Conservation (phyloP, 2,888 invertebrate species). For the Heliconius hortense region DNA sequence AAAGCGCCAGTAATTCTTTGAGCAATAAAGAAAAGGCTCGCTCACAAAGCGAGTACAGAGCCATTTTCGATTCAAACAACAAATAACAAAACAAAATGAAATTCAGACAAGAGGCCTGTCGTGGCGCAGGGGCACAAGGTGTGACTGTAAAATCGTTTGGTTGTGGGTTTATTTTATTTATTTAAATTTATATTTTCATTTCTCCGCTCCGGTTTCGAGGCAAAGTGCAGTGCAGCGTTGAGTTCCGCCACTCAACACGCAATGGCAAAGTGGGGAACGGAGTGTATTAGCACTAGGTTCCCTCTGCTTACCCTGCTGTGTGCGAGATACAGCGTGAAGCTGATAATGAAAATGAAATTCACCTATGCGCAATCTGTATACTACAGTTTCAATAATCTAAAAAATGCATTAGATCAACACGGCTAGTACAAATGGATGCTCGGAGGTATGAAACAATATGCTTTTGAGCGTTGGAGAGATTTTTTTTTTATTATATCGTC, state of each 20-base stretch:
- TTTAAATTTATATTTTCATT: too few species aligned
- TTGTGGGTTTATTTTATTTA: too few species aligned
- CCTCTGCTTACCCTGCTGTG: too few species aligned
- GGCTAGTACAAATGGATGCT: neutral
- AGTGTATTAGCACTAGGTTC: too few species aligned
- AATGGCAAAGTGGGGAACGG: too few species aligned
- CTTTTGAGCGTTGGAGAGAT: neutral
- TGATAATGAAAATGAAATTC: conserved; percentile 27
- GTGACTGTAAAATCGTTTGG: too few species aligned
- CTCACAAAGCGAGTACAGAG: conserved; percentile 40
- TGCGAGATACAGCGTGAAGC: too few species aligned
- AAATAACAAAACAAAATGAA: conserved; percentile 40
- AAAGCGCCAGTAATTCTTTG: conserved; percentile 46
- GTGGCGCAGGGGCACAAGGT: too few species aligned
- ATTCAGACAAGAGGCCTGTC: conserved; percentile 12
- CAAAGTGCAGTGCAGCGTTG: too few species aligned
- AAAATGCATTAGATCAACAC: conserved; percentile 18
- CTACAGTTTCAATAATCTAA: conserved; percentile 22
- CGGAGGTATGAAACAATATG: neutral
- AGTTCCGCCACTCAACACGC: too few species aligned
- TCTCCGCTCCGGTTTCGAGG: too few species aligned
- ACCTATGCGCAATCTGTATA: conserved; percentile 29
- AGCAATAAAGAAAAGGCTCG: conserved; percentile 44
- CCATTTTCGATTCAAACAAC: conserved; percentile 41
- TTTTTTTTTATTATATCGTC: neutral